Percentiles rank a stretch among this genome's conserved stretches.
These are phyloP conservation scores for Geotrupes spiniger DNA, from an alignment of 2,888 invertebrate species.

Conservation along the genomic window DNA sequence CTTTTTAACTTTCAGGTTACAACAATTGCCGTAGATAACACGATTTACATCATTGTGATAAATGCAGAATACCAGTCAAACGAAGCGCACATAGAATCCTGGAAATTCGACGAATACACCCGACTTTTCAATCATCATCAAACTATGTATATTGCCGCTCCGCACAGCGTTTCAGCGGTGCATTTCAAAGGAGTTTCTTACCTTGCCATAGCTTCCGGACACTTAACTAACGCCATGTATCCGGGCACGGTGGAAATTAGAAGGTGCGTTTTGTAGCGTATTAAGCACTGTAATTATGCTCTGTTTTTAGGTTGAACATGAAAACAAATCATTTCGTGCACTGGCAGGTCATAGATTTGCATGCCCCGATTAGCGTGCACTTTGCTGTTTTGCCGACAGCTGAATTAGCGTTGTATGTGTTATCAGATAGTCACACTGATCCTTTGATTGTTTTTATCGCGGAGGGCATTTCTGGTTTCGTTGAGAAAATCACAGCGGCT, in stretches of 20 bases:
- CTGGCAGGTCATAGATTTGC: conserved; percentile 46
- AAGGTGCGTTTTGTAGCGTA: conserved; percentile 31
- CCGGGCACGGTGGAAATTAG: conserved; percentile 40
- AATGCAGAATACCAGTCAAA: conserved; percentile 19
- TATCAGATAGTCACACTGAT: conserved; percentile 44
- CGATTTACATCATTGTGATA: conserved; percentile 32
- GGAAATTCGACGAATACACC: conserved; percentile 33
- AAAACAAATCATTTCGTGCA: conserved; percentile 35
- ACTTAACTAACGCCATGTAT: conserved; percentile 37
- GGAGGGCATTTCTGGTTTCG: conserved; percentile 49
- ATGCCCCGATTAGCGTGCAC: conserved; percentile 42
- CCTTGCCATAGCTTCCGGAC: conserved; percentile 41
- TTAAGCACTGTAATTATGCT: conserved; percentile 13
- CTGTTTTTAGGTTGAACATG: conserved; percentile 35
- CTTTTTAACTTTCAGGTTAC: conserved; percentile 32
- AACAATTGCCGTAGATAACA: conserved; percentile 25
- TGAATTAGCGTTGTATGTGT: conserved; percentile 50
- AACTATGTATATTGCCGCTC: conserved; percentile 35
- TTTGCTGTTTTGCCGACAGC: conserved; percentile 47
- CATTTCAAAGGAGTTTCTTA: conserved; percentile 34
- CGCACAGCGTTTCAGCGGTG: conserved; percentile 37
- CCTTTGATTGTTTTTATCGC: conserved; percentile 49
- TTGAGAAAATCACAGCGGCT: conserved; percentile 32
- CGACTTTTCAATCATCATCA: conserved; percentile 36
- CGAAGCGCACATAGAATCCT: conserved; percentile 35